phyloP scores from a whole-genome alignment of 2,797 vertebrate genomes.

The Gallinago solitaria region DNA sequence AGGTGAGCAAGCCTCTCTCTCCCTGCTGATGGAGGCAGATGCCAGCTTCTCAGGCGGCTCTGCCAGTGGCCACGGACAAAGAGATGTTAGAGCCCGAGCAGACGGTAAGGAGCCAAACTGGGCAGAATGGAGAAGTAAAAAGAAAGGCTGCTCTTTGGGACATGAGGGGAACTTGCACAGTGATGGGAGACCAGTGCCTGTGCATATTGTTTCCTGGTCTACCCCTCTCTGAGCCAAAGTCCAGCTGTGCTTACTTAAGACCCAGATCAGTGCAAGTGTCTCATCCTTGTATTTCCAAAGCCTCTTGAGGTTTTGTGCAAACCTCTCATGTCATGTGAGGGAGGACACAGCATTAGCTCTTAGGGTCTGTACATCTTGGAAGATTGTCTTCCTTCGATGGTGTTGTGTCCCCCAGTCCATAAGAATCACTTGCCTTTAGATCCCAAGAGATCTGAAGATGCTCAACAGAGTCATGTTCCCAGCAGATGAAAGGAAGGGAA shows the following conservation, averaged over 20 bases:
- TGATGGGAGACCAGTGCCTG: not conserved
- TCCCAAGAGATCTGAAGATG: not conserved
- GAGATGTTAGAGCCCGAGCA: constrained; percentile 76
- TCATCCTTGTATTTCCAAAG: not conserved
- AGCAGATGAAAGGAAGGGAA: not conserved
- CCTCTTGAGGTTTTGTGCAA: not conserved
- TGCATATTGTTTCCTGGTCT: not conserved
- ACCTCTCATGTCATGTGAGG: accelerated
- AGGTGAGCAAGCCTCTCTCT: constrained; percentile 64
- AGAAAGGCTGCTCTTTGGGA: not conserved
- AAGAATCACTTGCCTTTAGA: not conserved
- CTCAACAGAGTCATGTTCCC: not conserved
- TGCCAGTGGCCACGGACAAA: constrained; percentile 67
- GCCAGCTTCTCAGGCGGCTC: constrained; percentile 53
- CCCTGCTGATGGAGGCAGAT: constrained; percentile 67
- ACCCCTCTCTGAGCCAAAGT: not conserved
- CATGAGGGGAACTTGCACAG: not conserved
- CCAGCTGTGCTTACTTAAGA: not conserved
- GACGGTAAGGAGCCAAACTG: constrained; percentile 74
- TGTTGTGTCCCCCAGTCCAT: not conserved
- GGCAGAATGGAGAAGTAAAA: not conserved
- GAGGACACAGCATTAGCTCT: not conserved
- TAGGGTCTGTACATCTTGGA: not conserved
- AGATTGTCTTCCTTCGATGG: not conserved
- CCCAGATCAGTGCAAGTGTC: not conserved